Evolutionary conservation across 2,888 invertebrate species (phyloP).

Genomic region (Apotomis turbidana): DNA sequence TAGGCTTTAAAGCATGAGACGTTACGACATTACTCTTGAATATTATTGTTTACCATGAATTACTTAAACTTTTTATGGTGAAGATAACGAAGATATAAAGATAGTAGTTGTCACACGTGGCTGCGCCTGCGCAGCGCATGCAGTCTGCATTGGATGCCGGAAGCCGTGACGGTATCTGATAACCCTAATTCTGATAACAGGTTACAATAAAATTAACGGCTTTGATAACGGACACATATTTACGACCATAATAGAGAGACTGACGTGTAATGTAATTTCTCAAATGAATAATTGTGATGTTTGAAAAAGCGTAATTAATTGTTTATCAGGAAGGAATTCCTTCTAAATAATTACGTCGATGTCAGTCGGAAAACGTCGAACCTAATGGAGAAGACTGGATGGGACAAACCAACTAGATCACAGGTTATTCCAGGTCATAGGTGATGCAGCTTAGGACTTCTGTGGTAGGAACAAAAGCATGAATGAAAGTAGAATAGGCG

Average conservation of each 20-base stretch:
- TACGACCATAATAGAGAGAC: neutral
- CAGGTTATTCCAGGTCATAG: no score
- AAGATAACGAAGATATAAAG: neutral
- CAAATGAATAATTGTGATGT: neutral
- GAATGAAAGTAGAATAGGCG: neutral
- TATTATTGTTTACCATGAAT: no score
- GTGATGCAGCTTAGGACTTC: no score
- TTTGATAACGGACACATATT: neutral
- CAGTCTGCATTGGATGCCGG: neutral
- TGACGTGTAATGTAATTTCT: slow-evolving; percentile 1
- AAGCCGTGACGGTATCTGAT: slow-evolving; percentile 3
- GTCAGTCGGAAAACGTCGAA: no score
- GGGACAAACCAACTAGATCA: no score
- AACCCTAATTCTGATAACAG: neutral
- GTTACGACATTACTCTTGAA: no score
- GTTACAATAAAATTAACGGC: neutral
- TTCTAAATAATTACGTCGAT: no score
- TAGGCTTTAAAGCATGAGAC: no score
- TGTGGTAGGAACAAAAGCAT: neutral
- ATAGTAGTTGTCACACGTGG: neutral
- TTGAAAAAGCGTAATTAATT: no score
- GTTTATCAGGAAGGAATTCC: no score
- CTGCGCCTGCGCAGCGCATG: neutral
- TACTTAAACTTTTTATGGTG: neutral
- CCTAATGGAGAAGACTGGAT: no score